phyloP scores from a whole-genome alignment of 2,888 invertebrate species.

The Malthinus flaveolus region DNA sequence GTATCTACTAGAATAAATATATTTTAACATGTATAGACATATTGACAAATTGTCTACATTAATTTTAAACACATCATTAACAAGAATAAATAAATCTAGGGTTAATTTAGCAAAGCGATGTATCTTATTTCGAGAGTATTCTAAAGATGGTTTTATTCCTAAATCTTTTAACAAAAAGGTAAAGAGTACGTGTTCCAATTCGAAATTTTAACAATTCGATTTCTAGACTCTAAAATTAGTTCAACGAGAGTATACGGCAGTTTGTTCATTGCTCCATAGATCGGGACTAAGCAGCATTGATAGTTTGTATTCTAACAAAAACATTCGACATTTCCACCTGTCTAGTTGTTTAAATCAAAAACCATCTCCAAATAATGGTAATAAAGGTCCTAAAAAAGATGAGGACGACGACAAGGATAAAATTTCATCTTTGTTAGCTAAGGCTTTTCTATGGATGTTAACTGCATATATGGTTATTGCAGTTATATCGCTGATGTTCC shows the following conservation, averaged over 20 bases:
- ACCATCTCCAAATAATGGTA: conserved; percentile 19
- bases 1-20: no score
- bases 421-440: conserved; percentile 71
- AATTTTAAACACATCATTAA: neutral
- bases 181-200: neutral
- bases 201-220: neutral
- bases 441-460: conserved; percentile 79
- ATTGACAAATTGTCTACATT: neutral
- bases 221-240: conserved; percentile 37
- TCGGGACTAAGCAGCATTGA: conserved; percentile 56
- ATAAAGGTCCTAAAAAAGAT: conserved; percentile 51
- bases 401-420: conserved; percentile 71
- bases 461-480: conserved; percentile 75
- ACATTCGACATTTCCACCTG: conserved; percentile 41
- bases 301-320: conserved; percentile 42
- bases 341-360: conserved; percentile 35
- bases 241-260: conserved; percentile 61
- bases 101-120: no score
- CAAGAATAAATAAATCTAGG: neutral
- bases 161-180: neutral
- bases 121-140: neutral
- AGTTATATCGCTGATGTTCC: conserved; percentile 72
- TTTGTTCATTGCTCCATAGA: conserved; percentile 58
- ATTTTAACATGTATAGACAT: neutral
- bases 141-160: neutral